Evolutionary conservation across 1,140 invertebrate species (phyloP), one percentile per base, ranked within the genome.

Genomic region (Latrodectus geometricus): DNA sequence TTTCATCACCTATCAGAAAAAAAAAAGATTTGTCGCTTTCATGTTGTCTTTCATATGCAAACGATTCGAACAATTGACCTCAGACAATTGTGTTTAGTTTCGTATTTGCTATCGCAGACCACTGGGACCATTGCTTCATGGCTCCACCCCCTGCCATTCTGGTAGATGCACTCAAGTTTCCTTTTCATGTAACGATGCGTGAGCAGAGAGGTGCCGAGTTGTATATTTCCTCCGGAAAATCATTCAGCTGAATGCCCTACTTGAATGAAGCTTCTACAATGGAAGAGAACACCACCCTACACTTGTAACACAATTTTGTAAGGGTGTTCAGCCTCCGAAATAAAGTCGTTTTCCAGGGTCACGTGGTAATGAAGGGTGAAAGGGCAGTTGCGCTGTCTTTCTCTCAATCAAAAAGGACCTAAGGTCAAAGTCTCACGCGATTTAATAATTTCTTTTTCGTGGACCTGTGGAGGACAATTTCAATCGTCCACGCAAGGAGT

Each of bases 171-270:
- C 35, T 35, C 11, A 61, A 61, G 54, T 61, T 61, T 61, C 54
- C 54, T 61, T 61, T 61, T 61, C 54, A 61, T 61, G 54, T 61
- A 61, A 61, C 54, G 54, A 61, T 61, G 54, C 54, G 54, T 61
- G 54, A 11, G 54, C 54, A 61, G 8, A 61, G 54, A 17, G 54
- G 54, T 11, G 54, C 17, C 54, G 54, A 61, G 17, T 61, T 61
- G 54, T 61, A 17, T 17, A 61, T 61, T 61, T 61, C 54, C 54
- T 61, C 3, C 54, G 54, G 54, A 61, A 61, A 61, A 17, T 61
- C 54, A 61, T 61, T 61, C 54, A 61, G 11, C 17, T 11, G 54
- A 61, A 11, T 61, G 54, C 8, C 54, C 54, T 61, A 61, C 54
- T 61, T 61, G 54, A 61, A 61, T 61, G 54, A 17, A 61, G 17